phyloP scores from a whole-genome alignment of 2,888 invertebrate species.

The Hipparchia sbordonii region DNA sequence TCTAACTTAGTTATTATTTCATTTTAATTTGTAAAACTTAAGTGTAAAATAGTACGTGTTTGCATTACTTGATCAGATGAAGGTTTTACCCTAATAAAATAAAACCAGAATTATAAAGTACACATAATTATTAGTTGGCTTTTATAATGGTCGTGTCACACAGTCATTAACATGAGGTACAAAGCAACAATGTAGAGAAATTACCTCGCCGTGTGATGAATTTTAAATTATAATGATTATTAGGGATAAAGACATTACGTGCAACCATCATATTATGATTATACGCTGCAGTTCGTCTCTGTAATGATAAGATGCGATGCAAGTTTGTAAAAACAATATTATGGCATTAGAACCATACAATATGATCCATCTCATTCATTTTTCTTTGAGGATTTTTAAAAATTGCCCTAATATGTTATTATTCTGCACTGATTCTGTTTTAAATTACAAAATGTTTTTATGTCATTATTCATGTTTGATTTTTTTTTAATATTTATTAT shows the following conservation, averaged over 20 bases:
- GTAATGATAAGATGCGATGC: conserved; percentile 2
- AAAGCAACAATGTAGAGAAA: conserved; percentile 26
- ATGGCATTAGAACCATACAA: not conserved
- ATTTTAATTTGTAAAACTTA: not conserved
- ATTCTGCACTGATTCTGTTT: too few species aligned
- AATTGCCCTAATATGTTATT: not conserved
- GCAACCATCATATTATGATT: not conserved
- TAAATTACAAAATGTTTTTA: too few species aligned
- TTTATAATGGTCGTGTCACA: conserved; percentile 20
- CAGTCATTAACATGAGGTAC: conserved; percentile 14
- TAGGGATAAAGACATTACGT: conserved; percentile 27
- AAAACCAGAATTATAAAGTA: not conserved
- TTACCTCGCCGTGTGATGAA: conserved; percentile 20
- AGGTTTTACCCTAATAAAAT: not conserved
- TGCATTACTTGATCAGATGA: not conserved
- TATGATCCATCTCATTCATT: too few species aligned
- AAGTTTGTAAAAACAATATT: conserved; percentile 2
- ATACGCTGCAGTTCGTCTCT: conserved; percentile 2
- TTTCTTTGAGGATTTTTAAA: too few species aligned
- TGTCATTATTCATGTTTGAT: too few species aligned
- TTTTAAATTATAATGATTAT: conserved; percentile 20
- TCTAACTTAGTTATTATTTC: not conserved
- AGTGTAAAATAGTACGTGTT: too few species aligned
- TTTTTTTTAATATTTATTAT: too few species aligned
- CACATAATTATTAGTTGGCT: not conserved